These are phyloP conservation scores for Rhadina sibilatrix DNA, from an alignment of 2,113 vertebrate species.

Conservation along the genomic window DNA sequence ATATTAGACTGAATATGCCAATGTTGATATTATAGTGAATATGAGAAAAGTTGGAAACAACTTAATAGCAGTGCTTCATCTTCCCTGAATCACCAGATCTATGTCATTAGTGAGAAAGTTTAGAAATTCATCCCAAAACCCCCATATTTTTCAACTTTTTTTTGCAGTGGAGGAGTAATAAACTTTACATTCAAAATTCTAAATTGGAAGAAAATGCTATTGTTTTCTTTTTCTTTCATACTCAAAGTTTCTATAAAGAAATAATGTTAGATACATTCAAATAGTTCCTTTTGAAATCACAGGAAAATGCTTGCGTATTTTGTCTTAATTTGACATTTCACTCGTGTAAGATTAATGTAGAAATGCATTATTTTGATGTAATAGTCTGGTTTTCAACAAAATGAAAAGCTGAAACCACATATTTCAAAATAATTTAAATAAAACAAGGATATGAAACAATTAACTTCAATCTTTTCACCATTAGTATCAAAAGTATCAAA, in stretches of 20 bases:
- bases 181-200: neutral
- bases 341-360: neutral
- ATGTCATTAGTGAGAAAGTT: neutral
- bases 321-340: neutral
- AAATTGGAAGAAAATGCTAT: neutral
- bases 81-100: neutral
- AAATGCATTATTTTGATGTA: neutral
- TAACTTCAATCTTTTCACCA: neutral
- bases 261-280: neutral
- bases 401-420: rapidly evolving
- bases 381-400: neutral
- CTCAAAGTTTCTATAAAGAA: rapidly evolving
- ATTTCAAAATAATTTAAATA: neutral
- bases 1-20: neutral
- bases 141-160: neutral
- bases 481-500: no score
- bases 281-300: neutral
- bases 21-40: neutral
- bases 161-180: neutral
- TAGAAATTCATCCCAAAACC: neutral
- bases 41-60: neutral
- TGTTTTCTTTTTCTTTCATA: neutral
- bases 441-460: neutral
- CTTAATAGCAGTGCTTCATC: neutral
- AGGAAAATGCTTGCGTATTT: neutral